Evolutionary conservation across 2,113 vertebrate species (phyloP).

Genomic region (Pomatorhinus ruficollis): DNA sequence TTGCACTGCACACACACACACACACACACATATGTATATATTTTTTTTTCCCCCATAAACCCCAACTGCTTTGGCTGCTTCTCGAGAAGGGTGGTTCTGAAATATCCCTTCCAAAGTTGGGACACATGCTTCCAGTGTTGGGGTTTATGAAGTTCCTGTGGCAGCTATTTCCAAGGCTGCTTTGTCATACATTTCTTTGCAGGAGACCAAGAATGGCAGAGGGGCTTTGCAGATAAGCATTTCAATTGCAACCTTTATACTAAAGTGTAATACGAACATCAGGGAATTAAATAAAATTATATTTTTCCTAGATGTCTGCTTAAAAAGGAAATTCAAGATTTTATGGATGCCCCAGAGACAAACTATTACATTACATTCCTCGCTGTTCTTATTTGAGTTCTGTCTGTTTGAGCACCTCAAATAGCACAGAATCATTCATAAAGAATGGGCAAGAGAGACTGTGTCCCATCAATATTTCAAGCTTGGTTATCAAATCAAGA

Average conservation of each 20-base stretch:
- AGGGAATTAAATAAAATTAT: conserved; percentile 26
- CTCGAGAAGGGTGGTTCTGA: background rate
- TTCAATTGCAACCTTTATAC: conserved; percentile 24
- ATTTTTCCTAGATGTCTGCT: conserved; percentile 57
- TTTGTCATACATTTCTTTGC: conserved; percentile 6
- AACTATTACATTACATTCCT: conserved; percentile 51
- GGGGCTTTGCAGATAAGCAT: conserved; percentile 24
- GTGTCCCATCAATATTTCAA: conserved; percentile 69
- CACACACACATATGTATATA: background rate
- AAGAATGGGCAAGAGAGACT: conserved; percentile 43
- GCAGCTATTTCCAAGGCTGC: conserved; percentile 17
- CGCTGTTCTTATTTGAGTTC: conserved; percentile 13
- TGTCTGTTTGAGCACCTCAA: conserved; percentile 60
- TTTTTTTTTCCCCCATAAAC: background rate
- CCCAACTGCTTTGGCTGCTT: background rate
- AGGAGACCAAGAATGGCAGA: background rate
- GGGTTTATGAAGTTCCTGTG: conserved; percentile 9
- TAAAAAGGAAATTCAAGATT: conserved; percentile 57
- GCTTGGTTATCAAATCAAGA: conserved; percentile 62
- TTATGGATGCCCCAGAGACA: conserved; percentile 55
- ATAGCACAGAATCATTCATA: conserved; percentile 51
- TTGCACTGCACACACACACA: background rate
- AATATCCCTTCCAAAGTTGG: background rate
- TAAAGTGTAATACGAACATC: conserved; percentile 7
- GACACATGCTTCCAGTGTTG: background rate